phyloP scores from a whole-genome alignment of 2,113 vertebrate species.

The Cisticola juncidis region DNA sequence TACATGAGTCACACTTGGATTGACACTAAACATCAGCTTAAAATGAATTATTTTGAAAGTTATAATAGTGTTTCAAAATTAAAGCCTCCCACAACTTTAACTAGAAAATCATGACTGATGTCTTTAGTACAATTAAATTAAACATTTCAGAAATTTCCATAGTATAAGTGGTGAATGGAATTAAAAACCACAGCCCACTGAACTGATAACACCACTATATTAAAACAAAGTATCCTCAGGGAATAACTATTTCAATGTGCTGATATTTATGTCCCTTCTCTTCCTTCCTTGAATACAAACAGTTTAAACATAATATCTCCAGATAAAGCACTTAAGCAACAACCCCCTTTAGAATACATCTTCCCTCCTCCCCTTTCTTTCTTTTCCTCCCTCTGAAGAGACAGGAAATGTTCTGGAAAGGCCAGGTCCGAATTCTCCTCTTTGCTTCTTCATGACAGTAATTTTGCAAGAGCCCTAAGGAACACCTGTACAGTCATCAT shows the following conservation, averaged over 20 bases:
- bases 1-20: neutral
- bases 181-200: constrained; percentile 10
- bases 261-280: constrained; percentile 4
- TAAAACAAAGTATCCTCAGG: constrained; percentile 22
- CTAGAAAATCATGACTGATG: constrained; percentile 52
- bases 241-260: constrained; percentile 2
- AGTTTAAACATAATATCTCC: neutral
- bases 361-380: neutral
- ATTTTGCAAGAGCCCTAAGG: neutral
- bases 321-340: neutral
- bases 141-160: constrained; percentile 25
- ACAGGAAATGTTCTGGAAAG: neutral
- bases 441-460: neutral
- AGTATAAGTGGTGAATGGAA: constrained; percentile 9
- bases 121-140: constrained; percentile 28
- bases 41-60: constrained; percentile 67
- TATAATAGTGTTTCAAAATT: constrained; percentile 48
- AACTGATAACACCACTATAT: neutral
- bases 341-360: neutral
- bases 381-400: neutral
- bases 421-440: neutral
- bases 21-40: constrained; percentile 46
- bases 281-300: constrained; percentile 56
- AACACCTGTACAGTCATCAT: neutral
- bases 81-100: constrained; percentile 58